These are phyloP conservation scores for Lepidurus arcticus DNA, from an alignment of 1,140 invertebrate genomes.

Conservation along the genomic window DNA sequence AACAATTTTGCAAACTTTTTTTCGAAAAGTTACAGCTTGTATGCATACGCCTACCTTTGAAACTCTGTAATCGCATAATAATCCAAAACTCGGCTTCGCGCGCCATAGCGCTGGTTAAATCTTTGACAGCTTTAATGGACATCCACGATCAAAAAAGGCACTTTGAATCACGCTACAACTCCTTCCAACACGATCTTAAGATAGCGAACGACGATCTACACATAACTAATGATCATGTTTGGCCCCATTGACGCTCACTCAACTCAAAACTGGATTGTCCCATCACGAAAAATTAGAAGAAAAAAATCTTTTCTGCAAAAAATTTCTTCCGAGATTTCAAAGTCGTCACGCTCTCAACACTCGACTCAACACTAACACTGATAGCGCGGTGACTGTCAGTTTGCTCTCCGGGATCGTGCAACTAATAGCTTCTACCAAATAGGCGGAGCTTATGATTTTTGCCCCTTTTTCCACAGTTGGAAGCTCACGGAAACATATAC, in stretches of 20 bases:
- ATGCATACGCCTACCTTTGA: neutral
- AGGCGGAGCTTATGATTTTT: neutral
- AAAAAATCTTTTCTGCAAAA: too few relatives aligned
- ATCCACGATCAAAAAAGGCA: neutral
- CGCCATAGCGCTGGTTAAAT: neutral
- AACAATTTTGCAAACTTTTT: too few relatives aligned
- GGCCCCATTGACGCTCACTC: neutral
- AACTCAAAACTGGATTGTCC: neutral
- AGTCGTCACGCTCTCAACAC: neutral
- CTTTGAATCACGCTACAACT: neutral
- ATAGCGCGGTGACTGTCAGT: neutral
- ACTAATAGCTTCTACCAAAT: neutral
- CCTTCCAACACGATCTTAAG: neutral
- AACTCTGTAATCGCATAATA: slow-evolving; percentile 10
- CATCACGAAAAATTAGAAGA: neutral
- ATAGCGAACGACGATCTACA: too few relatives aligned
- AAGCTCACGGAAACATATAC: neutral
- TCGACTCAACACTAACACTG: neutral
- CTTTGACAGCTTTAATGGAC: neutral
- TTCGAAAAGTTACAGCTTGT: too few relatives aligned
- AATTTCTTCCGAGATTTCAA: too few relatives aligned
- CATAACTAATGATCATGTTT: too few relatives aligned
- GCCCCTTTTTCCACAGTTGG: neutral
- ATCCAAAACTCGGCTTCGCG: slow-evolving; percentile 7
- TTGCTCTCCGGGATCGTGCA: neutral